These are phyloP conservation scores for Brevimyrus niger DNA, from an alignment of 2,113 vertebrate species.

Conservation along the genomic window DNA sequence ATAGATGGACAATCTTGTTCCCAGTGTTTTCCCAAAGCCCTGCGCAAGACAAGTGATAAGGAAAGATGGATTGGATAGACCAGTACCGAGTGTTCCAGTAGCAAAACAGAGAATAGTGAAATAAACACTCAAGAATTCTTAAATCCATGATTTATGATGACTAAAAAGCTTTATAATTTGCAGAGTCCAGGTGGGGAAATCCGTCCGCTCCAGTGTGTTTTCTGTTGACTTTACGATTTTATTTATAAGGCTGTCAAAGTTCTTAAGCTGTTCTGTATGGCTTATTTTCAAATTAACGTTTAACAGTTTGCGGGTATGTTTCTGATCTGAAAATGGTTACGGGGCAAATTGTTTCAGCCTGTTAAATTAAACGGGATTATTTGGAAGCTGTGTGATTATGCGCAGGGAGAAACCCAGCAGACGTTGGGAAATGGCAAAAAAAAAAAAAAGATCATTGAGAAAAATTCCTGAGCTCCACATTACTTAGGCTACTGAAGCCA, in stretches of 20 bases:
- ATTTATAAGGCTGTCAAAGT: conserved; percentile 1
- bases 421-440: not conserved
- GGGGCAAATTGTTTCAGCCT: not conserved
- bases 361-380: not conserved
- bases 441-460: not conserved
- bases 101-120: not conserved
- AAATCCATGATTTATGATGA: not conserved
- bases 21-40: not conserved
- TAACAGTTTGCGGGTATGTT: not conserved
- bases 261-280: not conserved
- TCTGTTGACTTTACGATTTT: not conserved
- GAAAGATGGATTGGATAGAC: not conserved
- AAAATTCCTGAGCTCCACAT: not conserved
- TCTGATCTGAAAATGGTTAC: not conserved
- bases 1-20: not conserved
- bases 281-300: not conserved
- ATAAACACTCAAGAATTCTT: not conserved
- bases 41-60: not conserved
- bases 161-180: not conserved
- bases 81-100: not conserved
- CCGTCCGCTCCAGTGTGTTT: not conserved
- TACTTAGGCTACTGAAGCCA: not conserved
- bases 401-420: not conserved
- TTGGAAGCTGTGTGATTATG: not conserved
- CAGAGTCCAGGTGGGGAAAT: not conserved